phyloP scores from a whole-genome alignment of 2,113 vertebrate species.

The Pagrus major region DNA sequence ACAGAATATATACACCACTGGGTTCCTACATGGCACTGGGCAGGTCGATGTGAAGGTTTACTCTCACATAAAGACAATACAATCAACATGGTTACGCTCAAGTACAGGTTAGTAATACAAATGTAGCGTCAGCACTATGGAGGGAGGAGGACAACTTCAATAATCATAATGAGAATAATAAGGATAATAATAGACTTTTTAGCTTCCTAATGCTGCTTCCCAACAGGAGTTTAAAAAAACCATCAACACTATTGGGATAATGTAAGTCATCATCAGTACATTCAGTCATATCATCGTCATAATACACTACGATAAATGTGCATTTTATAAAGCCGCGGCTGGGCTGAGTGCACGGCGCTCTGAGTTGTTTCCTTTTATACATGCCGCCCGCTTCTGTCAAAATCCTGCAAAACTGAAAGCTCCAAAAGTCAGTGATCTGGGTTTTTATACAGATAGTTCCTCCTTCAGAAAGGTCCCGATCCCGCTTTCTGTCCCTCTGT shows the following conservation, averaged over 20 bases:
- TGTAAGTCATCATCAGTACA: slow-evolving; percentile 91
- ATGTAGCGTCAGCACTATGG: slow-evolving; percentile 84
- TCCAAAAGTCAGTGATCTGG: slow-evolving; percentile 30
- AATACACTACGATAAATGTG: slow-evolving; percentile 90
- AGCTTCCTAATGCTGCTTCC: slow-evolving; percentile 72
- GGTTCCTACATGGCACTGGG: slow-evolving; percentile 91
- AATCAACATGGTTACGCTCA: slow-evolving; percentile 96
- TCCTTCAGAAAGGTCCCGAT: slow-evolving; percentile 40
- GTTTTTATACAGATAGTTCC: slow-evolving; percentile 40
- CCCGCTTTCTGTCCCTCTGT: slow-evolving; percentile 16
- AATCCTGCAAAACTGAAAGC: slow-evolving; percentile 48
- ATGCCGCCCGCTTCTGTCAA: slow-evolving; percentile 8
- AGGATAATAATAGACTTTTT: slow-evolving; percentile 85
- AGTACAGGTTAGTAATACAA: slow-evolving; percentile 91
- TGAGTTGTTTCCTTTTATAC: slow-evolving; percentile 17
- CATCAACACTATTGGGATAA: slow-evolving; percentile 64
- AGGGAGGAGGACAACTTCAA: slow-evolving; percentile 87
- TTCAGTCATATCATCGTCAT: slow-evolving; percentile 90
- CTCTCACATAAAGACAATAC: slow-evolving; percentile 95
- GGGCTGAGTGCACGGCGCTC: slow-evolving; percentile 31
- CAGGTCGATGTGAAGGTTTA: slow-evolving; percentile 88
- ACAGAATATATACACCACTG: slow-evolving; percentile 97
- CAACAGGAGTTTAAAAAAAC: slow-evolving; percentile 51
- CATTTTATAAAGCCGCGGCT: slow-evolving; percentile 85
- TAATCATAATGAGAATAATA: slow-evolving; percentile 71